Evolutionary conservation across 2,888 invertebrate genomes (phyloP).

Genomic region (Cenopis cana): DNA sequence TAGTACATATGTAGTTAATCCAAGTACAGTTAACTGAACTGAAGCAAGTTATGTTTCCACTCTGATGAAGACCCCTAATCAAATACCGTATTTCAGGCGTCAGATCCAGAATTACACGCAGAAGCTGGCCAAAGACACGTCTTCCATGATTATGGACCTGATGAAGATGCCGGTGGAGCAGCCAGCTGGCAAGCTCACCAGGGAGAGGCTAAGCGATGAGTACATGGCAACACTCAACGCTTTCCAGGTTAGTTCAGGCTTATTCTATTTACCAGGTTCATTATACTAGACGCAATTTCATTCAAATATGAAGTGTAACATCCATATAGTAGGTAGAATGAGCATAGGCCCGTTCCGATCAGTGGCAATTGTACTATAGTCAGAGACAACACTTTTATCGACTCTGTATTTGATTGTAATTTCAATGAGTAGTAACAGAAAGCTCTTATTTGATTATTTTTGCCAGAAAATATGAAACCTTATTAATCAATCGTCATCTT

Average conservation of each 20-base stretch:
- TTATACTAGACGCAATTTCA: too few relatives aligned
- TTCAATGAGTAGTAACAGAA: neutral
- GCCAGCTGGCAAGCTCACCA: slow-evolving; percentile 92
- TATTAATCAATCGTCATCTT: neutral
- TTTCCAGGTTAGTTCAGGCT: slow-evolving; percentile 86
- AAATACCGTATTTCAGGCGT: slow-evolving; percentile 85
- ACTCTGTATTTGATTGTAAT: neutral
- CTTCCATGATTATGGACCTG: slow-evolving; percentile 92
- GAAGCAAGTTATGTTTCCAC: neutral
- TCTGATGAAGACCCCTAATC: neutral
- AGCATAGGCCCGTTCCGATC: too few relatives aligned
- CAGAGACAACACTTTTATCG: neutral
- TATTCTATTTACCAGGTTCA: too few relatives aligned
- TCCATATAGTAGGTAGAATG: too few relatives aligned
- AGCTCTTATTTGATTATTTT: neutral
- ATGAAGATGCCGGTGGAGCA: slow-evolving; percentile 87
- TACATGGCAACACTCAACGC: slow-evolving; percentile 95
- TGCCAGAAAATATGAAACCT: neutral
- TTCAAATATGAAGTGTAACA: too few relatives aligned
- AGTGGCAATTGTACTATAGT: neutral
- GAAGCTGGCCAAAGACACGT: slow-evolving; percentile 97
- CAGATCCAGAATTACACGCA: slow-evolving; percentile 98
- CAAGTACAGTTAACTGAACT: too few relatives aligned
- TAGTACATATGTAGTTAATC: too few relatives aligned
- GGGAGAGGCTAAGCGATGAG: slow-evolving; percentile 95